These are phyloP conservation scores for Hecatera dysodea DNA, from an alignment of 2,888 invertebrate species.

Conservation along the genomic window DNA sequence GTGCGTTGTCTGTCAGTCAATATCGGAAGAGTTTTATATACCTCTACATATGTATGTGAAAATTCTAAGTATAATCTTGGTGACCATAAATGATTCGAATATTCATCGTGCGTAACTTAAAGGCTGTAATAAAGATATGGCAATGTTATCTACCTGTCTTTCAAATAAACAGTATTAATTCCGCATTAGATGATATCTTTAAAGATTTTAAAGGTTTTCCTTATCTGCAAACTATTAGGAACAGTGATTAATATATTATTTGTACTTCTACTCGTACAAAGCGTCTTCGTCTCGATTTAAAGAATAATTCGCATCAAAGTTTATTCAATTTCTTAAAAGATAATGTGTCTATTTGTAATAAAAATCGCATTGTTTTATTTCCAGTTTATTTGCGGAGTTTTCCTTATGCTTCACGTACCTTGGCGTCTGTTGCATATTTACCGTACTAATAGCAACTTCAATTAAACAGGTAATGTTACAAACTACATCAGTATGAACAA, in stretches of 20 bases:
- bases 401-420: conserved; percentile 93
- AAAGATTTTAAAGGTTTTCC: background rate
- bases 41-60: too few species aligned
- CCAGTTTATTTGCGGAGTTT: conserved; percentile 90
- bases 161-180: background rate
- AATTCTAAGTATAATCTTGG: background rate
- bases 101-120: background rate
- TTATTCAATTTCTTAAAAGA: too few species aligned
- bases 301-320: too few species aligned
- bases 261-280: background rate
- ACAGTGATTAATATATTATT: background rate
- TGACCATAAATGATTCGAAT: background rate
- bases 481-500: background rate
- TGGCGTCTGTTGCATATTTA: conserved; percentile 94
- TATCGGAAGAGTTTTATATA: too few species aligned
- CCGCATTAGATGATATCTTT: background rate
- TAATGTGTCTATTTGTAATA: background rate
- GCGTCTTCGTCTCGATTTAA: background rate
- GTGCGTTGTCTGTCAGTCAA: too few species aligned
- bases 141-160: background rate
- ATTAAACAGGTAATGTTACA: conserved; percentile 90
- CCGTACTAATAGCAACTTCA: conserved; percentile 93
- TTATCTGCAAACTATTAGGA: too few species aligned
- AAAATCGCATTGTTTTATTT: conserved; percentile 59
- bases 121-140: background rate